Evolutionary conservation across 2,113 vertebrate genomes (phyloP).

Genomic region (Melanerpes aurifrons): DNA sequence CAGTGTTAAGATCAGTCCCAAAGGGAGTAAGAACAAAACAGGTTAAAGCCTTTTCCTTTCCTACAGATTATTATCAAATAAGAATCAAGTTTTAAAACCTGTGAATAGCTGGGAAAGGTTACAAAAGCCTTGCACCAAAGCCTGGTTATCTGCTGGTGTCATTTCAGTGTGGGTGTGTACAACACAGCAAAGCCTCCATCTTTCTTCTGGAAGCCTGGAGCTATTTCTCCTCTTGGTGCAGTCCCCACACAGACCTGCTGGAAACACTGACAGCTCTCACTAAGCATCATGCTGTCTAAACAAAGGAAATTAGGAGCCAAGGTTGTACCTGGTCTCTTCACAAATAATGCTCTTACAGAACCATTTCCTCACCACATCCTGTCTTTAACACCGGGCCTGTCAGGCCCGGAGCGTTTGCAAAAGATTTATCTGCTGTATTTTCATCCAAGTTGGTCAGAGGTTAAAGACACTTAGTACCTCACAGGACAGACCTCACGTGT

Average conservation of each 20-base stretch:
- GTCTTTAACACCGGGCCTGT: not conserved
- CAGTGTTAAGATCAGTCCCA: not conserved
- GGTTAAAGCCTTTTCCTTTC: not conserved
- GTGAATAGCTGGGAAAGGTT: not conserved
- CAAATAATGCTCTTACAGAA: conserved; percentile 25
- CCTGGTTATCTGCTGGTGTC: not conserved
- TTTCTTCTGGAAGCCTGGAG: not conserved
- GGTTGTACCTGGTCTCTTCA: conserved; percentile 1
- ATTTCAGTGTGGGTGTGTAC: not conserved
- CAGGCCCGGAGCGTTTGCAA: not conserved
- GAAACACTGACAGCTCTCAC: not conserved
- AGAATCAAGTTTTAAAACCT: not conserved
- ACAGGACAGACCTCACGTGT: not conserved
- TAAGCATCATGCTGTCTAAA: not conserved
- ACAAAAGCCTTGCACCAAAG: not conserved
- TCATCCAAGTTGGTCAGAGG: not conserved
- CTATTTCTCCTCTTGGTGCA: not conserved
- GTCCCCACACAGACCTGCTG: not conserved
- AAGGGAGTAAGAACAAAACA: not conserved
- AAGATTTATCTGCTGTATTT: not conserved
- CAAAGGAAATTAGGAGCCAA: conserved; percentile 21
- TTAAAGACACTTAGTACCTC: not conserved
- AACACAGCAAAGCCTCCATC: not conserved
- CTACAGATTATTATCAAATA: not conserved
- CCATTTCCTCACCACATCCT: conserved; percentile 43